Conservation (phyloP, 2,797 vertebrate species). For the Semotilus atromaculatus region DNA sequence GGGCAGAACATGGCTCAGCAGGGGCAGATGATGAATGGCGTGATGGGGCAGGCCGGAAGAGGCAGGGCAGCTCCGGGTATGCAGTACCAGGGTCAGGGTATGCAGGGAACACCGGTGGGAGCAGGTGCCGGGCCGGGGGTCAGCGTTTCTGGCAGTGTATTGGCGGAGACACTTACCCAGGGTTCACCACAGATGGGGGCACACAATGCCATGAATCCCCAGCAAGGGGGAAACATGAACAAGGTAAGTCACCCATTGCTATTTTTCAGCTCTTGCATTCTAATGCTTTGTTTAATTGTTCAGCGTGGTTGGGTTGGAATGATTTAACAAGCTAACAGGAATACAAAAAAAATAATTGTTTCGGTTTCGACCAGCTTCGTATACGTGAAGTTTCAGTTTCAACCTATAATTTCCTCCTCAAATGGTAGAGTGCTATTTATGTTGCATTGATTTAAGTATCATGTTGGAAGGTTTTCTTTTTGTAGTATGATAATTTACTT, state of each 20-base stretch:
- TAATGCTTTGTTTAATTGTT: neutral
- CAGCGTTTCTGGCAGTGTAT: constrained; percentile 82
- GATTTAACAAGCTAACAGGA: neutral
- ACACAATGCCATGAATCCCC: constrained; percentile 84
- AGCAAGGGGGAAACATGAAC: constrained; percentile 90
- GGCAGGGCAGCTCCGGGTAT: constrained; percentile 87
- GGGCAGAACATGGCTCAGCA: constrained; percentile 82
- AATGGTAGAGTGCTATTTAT: neutral
- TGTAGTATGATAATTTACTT: neutral
- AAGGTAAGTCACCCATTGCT: constrained; percentile 82
- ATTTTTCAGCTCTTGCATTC: neutral
- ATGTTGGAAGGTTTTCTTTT: neutral
- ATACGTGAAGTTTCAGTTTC: neutral
- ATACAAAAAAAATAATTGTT: neutral
- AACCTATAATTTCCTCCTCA: neutral
- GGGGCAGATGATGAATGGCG: constrained; percentile 90
- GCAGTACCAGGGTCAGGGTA: constrained; percentile 87
- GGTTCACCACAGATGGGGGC: constrained; percentile 86
- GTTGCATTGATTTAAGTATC: neutral
- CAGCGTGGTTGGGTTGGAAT: neutral
- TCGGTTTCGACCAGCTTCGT: neutral
- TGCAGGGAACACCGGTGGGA: constrained; percentile 80
- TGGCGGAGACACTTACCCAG: constrained; percentile 93
- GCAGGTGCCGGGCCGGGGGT: constrained; percentile 77
- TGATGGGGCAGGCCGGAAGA: constrained; percentile 88